Conservation (phyloP, 2,797 vertebrate species). For the Acropternis orthonyx region DNA sequence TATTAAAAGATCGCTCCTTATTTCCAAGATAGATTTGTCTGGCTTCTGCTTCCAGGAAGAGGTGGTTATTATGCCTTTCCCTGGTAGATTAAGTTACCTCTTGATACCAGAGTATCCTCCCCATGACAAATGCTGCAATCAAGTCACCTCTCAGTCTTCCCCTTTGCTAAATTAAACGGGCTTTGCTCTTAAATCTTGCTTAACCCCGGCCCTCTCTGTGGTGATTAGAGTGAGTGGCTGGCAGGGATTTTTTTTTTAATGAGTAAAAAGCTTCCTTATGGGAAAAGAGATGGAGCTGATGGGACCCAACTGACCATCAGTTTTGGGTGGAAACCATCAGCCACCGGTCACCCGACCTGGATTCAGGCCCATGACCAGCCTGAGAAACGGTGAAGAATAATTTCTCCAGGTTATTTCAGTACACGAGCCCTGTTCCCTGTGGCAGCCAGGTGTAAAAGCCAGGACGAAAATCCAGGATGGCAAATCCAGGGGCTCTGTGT, state of each 20-base stretch:
- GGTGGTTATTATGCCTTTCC: conserved; percentile 31
- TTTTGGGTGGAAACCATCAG: background rate
- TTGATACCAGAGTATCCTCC: background rate
- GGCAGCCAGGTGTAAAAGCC: background rate
- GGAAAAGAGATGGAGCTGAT: background rate
- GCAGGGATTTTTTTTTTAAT: background rate
- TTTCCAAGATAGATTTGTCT: conserved; percentile 62
- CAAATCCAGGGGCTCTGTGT: background rate
- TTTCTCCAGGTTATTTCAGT: background rate
- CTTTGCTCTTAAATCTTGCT: background rate
- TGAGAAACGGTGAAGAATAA: background rate
- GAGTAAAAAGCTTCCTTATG: background rate
- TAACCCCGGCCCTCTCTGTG: background rate
- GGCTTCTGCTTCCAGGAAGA: conserved; percentile 55
- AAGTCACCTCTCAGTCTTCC: conserved; percentile 41
- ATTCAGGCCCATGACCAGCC: background rate
- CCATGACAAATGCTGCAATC: conserved; percentile 16
- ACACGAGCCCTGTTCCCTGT: fast-evolving
- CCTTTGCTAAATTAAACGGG: background rate
- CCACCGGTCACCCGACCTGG: fast-evolving
- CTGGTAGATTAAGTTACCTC: conserved; percentile 48
- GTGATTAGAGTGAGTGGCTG: background rate
- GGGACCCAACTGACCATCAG: background rate
- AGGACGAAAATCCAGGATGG: background rate
- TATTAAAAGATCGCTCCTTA: conserved; percentile 41